These are phyloP conservation scores for Pterostichus madidus DNA, from an alignment of 2,888 invertebrate genomes.

Conservation along the genomic window DNA sequence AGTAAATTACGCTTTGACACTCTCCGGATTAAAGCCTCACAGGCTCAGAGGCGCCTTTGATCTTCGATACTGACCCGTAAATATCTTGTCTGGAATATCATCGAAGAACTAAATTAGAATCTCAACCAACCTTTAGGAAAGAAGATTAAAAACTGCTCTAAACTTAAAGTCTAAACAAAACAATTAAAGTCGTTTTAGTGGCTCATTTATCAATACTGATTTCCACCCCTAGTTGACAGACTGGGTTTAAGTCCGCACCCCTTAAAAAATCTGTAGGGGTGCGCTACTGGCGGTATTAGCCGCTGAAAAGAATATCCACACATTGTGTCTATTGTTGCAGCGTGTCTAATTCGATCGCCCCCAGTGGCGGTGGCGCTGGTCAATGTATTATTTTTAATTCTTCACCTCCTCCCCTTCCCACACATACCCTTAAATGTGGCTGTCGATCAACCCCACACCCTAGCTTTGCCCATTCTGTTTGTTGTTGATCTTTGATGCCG, in stretches of 20 bases:
- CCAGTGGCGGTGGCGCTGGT: constrained; percentile 68
- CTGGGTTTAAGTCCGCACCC: constrained; percentile 43
- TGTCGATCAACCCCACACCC: constrained; percentile 44
- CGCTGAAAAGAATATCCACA: constrained; percentile 69
- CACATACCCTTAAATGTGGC: constrained; percentile 31
- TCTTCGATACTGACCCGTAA: constrained; percentile 61
- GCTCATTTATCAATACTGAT: constrained; percentile 72
- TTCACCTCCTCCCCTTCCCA: constrained; percentile 21
- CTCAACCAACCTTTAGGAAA: not conserved
- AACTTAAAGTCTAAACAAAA: constrained; percentile 69
- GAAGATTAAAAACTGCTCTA: not conserved
- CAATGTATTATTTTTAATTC: constrained; percentile 73
- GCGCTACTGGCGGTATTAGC: constrained; percentile 68
- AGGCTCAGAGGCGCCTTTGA: constrained; percentile 54
- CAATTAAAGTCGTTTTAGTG: constrained; percentile 72
- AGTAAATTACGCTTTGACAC: constrained; percentile 66
- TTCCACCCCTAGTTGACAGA: constrained; percentile 64
- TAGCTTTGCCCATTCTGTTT: constrained; percentile 25
- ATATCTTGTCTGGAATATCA: constrained; percentile 35
- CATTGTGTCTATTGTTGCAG: constrained; percentile 70
- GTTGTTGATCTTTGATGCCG: constrained; percentile 27
- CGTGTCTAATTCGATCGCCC: constrained; percentile 72
- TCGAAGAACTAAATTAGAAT: not conserved
- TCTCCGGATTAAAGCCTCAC: constrained; percentile 48
- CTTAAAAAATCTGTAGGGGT: constrained; percentile 57